Conservation (phyloP, 2,888 invertebrate genomes). For the Thymelicus acteon region DNA sequence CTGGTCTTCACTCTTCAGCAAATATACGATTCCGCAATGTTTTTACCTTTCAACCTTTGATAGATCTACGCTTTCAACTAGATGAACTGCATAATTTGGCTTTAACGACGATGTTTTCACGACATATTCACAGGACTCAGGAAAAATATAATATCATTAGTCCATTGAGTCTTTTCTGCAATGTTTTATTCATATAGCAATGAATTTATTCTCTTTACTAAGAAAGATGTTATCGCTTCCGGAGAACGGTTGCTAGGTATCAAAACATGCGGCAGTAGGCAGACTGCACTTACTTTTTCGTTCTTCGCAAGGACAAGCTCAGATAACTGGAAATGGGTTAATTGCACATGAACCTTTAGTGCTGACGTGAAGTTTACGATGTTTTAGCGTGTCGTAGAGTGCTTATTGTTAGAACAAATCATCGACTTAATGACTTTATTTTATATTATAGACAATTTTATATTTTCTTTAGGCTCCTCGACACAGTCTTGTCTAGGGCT, state of each 20-base stretch:
- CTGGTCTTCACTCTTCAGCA: not conserved
- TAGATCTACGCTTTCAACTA: not conserved
- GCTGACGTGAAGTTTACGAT: conserved; percentile 19
- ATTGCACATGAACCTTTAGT: conserved; percentile 23
- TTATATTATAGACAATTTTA: not conserved
- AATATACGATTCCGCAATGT: not conserved
- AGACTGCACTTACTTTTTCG: conserved; percentile 16
- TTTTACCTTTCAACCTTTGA: not conserved
- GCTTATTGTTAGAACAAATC: not conserved
- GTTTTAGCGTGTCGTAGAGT: conserved; percentile 8
- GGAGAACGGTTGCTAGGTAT: conserved; percentile 1
- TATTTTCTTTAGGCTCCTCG: too few species aligned
- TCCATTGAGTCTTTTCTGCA: not conserved
- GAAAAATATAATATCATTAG: not conserved
- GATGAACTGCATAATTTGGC: not conserved
- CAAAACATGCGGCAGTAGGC: conserved; percentile 17
- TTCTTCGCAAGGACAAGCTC: conserved; percentile 34
- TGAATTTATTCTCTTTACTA: not conserved
- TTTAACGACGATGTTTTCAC: not conserved
- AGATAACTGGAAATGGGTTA: conserved; percentile 39
- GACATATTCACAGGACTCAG: not conserved
- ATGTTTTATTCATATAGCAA: not conserved
- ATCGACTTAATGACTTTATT: not conserved
- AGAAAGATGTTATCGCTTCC: conserved; percentile 14
- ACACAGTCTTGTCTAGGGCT: too few species aligned